Evolutionary conservation across 1,140 invertebrate species (phyloP).

Genomic region (Neodiprion lecontei): DNA sequence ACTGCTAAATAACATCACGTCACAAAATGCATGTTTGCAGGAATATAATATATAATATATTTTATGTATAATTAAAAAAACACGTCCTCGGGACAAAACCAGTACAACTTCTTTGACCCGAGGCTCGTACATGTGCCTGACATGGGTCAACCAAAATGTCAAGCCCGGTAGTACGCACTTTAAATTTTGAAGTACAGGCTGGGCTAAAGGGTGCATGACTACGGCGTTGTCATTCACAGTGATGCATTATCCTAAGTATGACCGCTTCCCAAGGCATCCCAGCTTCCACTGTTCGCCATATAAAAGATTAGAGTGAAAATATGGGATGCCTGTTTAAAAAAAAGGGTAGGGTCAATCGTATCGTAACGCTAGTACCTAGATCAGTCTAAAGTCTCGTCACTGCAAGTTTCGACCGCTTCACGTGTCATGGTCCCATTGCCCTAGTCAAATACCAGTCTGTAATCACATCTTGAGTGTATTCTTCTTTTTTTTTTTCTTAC

Average conservation of each 20-base stretch:
- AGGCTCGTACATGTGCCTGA: constrained; percentile 56
- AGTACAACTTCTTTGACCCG: constrained; percentile 50
- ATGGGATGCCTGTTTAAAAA: constrained; percentile 9
- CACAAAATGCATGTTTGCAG: constrained; percentile 77
- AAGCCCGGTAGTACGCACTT: constrained; percentile 12
- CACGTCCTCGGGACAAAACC: constrained; percentile 52
- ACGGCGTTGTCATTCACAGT: constrained; percentile 56
- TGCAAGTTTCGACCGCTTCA: constrained; percentile 59
- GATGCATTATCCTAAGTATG: constrained; percentile 60
- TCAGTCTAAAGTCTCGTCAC: constrained; percentile 65
- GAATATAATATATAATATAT: constrained; percentile 81
- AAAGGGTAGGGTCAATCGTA: constrained; percentile 44
- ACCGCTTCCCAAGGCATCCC: constrained; percentile 41
- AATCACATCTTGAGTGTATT: not conserved
- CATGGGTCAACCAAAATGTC: constrained; percentile 56
- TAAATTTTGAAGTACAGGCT: constrained; percentile 48
- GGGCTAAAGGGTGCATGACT: constrained; percentile 50
- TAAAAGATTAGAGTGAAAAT: constrained; percentile 24
- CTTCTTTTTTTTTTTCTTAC: constrained; percentile 30
- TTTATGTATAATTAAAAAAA: constrained; percentile 70
- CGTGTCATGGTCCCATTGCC: constrained; percentile 38
- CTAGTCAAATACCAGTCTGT: constrained; percentile 16
- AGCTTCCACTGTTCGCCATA: constrained; percentile 42
- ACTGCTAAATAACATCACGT: constrained; percentile 83
- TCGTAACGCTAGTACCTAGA: constrained; percentile 62